Evolutionary conservation across 1,140 invertebrate species (phyloP).

Genomic region (Hycleus phaleratus): DNA sequence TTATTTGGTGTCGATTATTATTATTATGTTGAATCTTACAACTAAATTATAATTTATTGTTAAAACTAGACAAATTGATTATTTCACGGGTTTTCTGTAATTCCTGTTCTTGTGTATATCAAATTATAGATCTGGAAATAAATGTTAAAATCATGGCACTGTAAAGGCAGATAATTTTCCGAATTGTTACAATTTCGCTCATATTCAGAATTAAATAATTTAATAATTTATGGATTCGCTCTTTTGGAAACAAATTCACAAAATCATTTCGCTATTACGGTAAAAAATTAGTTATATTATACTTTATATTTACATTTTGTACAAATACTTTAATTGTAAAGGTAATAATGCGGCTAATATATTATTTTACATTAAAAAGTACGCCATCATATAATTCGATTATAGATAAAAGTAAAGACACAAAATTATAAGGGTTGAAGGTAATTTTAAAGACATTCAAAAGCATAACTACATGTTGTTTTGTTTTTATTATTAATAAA

Average conservation of each 20-base stretch:
- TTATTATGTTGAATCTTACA: conserved; percentile 3
- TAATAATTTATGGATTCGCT: not conserved
- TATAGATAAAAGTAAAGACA: not conserved
- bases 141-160: conserved; percentile 7
- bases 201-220: conserved; percentile 4
- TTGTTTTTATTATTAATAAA: not conserved
- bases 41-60: conserved; percentile 13
- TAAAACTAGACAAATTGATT: conserved; percentile 7
- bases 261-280: conserved; percentile 2
- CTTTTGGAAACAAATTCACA: conserved; percentile 1
- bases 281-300: conserved; percentile 10
- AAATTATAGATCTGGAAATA: conserved; percentile 1
- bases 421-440: not conserved
- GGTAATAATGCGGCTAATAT: conserved; percentile 11
- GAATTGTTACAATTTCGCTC: conserved; percentile 8
- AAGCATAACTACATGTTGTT: conserved; percentile 1
- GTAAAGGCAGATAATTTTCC: not conserved
- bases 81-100: not conserved
- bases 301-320: conserved; percentile 14
- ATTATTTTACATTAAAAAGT: conserved; percentile 8
- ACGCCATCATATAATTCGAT: conserved; percentile 3
- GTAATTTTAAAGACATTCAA: conserved; percentile 4
- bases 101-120: not conserved
- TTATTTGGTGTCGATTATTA: conserved; percentile 14
- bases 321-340: conserved; percentile 2